A percentile compares a stretch with the other conserved stretches of the same genome.
These are phyloP conservation scores for Trissolcus basalis DNA, from an alignment of 1,140 invertebrate species.

Conservation along the genomic window DNA sequence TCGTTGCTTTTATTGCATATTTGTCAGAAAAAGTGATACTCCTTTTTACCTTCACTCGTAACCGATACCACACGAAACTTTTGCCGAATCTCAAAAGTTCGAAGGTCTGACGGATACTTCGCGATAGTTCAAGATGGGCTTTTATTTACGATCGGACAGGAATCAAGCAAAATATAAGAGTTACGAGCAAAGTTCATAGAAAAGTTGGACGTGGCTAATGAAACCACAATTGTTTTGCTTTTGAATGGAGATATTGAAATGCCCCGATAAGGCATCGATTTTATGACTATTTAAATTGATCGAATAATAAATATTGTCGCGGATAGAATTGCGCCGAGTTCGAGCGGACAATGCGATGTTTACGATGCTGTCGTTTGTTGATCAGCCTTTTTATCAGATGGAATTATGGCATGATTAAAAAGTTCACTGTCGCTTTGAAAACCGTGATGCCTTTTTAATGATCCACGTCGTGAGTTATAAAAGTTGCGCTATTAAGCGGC, in stretches of 20 bases:
- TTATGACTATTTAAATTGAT: constrained; percentile 49
- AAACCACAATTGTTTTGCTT: constrained; percentile 40
- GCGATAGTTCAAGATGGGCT: constrained; percentile 36
- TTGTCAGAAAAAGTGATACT: constrained; percentile 27
- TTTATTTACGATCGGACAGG: constrained; percentile 49
- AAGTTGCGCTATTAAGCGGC: too few species aligned
- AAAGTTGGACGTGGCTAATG: constrained; percentile 36
- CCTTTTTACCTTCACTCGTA: constrained; percentile 29
- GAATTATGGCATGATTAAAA: constrained; percentile 38
- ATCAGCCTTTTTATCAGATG: constrained; percentile 22
- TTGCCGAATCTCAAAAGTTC: constrained; percentile 39
- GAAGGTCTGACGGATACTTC: constrained; percentile 30
- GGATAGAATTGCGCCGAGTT: neutral
- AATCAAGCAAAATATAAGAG: constrained; percentile 51
- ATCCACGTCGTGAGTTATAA: too few species aligned
- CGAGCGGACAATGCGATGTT: neutral
- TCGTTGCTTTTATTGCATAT: constrained; percentile 31
- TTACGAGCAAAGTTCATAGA: constrained; percentile 46
- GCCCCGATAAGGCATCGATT: constrained; percentile 36
- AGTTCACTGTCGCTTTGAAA: constrained; percentile 25
- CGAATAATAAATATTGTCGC: constrained; percentile 23
- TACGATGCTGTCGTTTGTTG: constrained; percentile 1
- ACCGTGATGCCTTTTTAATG: constrained; percentile 20
- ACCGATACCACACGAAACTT: constrained; percentile 36
- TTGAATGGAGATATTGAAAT: constrained; percentile 33